Evolutionary conservation across 2,113 vertebrate genomes (phyloP), one percentile per base, ranked within the genome.

Genomic region (Tylochromis polylepis): DNA sequence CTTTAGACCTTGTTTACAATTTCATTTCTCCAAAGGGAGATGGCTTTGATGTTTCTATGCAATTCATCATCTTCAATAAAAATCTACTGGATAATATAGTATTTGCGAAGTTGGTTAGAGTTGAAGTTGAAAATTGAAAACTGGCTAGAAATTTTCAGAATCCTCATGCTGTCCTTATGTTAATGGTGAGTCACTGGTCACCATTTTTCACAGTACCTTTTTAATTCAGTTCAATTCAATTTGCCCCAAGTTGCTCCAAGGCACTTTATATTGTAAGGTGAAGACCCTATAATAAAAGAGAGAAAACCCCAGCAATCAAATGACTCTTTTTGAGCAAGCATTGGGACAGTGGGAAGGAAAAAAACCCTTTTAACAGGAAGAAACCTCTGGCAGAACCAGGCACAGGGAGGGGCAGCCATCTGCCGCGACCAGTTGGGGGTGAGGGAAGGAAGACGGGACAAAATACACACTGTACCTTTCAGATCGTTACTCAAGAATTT

Each of bases 1-100:
- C 67, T 72, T 24, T 11, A 70, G 65, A 43, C 65, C n/a, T 49
- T 75, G 70, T 49, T 51, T 49, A 20, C 16, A 51, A 77, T 77
- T 77, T 77, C 1, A 51, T 77, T 51, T 77, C 10, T 29, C 24
- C 24, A 49, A 20, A 29, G 24, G 29, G 41, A 49, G 43, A 75
- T 29, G 18, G 41, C 43, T 29, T 75, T 75, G 24, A 49, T 8
- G 24, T 49, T 75, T 29, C 70, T 51, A 49, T 1, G 9, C 16
- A 77, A 77, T 51, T 51, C 24, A 77, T 3, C 2, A 18, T 12
- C 24, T 20, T 75, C 41, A 75, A 27, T 29, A 43, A 46, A 72
- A 27, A 24, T 72, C 41, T 49, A 18, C 7, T 70, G 65, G n/a
- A 46, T 43, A 72, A 72, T 0, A 72, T 46, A 27, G 38, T 72